These are phyloP conservation scores for Sipha maydis DNA, from an alignment of 2,888 invertebrate species.

Conservation along the genomic window DNA sequence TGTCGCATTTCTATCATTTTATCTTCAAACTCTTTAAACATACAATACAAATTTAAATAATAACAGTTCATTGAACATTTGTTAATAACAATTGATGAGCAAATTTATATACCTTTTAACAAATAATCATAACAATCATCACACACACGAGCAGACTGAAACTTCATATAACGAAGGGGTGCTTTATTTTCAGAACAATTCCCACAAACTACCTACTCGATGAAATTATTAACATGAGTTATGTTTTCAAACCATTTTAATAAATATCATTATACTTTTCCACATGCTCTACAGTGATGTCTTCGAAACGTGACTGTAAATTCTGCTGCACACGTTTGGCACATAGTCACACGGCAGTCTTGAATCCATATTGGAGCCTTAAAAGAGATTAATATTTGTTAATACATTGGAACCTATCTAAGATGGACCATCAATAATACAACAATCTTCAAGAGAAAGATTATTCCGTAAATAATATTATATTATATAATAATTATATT, in stretches of 20 bases:
- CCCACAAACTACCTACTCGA: conserved; percentile 72
- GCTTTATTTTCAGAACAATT: conserved; percentile 72
- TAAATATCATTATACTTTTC: conserved; percentile 70
- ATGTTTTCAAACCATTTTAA: background rate
- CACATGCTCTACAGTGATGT: conserved; percentile 77
- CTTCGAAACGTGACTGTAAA: conserved; percentile 75
- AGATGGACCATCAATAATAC: conserved; percentile 6
- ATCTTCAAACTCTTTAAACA: conserved; percentile 65
- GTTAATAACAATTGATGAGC: background rate
- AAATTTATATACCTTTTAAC: conserved; percentile 66
- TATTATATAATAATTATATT: too few species aligned
- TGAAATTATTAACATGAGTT: background rate
- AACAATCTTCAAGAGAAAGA: background rate
- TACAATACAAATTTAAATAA: background rate
- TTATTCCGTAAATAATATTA: too few species aligned
- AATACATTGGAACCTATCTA: too few species aligned
- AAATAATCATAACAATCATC: conserved; percentile 70
- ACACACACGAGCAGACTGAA: conserved; percentile 70
- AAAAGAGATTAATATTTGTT: background rate
- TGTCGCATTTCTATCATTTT: conserved; percentile 59
- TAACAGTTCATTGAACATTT: background rate
- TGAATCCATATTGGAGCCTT: conserved; percentile 73
- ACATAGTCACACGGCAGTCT: conserved; percentile 74
- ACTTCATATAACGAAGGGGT: conserved; percentile 70
- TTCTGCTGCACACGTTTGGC: conserved; percentile 74